Conservation (phyloP, 2,797 vertebrate genomes). For the Apodemus agrarius region DNA sequence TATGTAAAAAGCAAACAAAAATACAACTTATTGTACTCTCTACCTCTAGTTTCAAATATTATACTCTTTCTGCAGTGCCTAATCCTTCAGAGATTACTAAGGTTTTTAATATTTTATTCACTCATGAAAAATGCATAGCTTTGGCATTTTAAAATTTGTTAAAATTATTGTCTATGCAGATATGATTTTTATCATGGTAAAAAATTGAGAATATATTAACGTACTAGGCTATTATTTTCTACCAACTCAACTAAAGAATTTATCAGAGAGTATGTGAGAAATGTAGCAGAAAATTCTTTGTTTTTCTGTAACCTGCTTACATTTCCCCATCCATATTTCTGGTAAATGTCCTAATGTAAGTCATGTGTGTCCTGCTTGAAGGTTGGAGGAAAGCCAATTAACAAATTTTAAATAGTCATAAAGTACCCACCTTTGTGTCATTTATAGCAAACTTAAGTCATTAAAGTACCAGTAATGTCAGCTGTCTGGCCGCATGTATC, state of each 20-base stretch:
- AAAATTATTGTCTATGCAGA: not conserved
- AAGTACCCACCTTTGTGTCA: not conserved
- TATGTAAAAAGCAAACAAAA: not conserved
- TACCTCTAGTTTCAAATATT: not conserved
- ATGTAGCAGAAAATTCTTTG: not conserved
- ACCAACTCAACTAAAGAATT: not conserved
- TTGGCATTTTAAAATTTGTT: not conserved
- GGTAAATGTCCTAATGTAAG: not conserved
- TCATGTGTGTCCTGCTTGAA: not conserved
- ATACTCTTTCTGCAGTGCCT: not conserved
- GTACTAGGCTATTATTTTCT: not conserved
- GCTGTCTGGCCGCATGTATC: not conserved
- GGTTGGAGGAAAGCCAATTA: not conserved
- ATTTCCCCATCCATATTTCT: not conserved
- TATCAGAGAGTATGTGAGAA: not conserved
- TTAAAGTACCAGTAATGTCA: not conserved
- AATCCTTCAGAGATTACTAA: not conserved
- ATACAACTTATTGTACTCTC: not conserved
- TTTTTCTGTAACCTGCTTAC: not conserved
- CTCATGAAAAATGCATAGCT: not conserved
- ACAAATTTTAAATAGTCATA: not conserved
- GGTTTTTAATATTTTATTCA: not conserved
- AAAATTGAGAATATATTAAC: not conserved
- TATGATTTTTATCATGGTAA: not conserved
- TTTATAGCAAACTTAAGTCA: not conserved